Base-by-base conservation (phyloP, 2,113 vertebrate genomes). In the Pterocles gutturalis region DNA sequence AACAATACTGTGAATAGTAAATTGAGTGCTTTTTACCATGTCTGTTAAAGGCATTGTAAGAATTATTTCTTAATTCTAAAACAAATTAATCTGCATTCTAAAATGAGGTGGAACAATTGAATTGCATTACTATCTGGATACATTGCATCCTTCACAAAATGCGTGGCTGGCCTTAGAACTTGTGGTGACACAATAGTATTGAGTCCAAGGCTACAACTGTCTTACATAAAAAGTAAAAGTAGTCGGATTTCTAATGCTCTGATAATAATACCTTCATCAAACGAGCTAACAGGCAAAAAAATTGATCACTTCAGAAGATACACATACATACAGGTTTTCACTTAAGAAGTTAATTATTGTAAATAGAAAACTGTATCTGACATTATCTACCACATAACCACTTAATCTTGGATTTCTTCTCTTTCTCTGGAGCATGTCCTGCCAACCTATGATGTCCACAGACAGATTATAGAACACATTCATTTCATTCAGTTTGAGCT, bases 101-200 rank as follows among this genome's bases (percentile, higher is more conserved):
- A 85, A 83, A 80, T 31, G 10, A 29, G 31, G 17, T 36, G 5
- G 7, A 75, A 58, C 3, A 10, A 49, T n/a, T 85, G 55, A 87
- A 65, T 61, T 69, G 6, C 54, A 9, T 65, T 92, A 16, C 33
- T 72, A 6, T 77, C 29, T 80, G 58, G 28, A 41, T 51, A 34
- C 36, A 22, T 60, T 62, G 22, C 13, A 28, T 79, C 38, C 62
- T 93, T 79, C 61, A 77, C 34, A 79, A 33, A 83, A 60, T 43
- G 11, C 28, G 7, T 17, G 16, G 18, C 17, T 78, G 54, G 45
- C 64, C 38, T 28, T 38, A 61, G 49, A 83, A 45, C 46, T 76
- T 84, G 49, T 0, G 0, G 10, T 85, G 54, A 7, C 26, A 15
- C 1, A 1, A 45, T 1, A 84, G 16, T 45, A 43, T 25, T 64